These are phyloP conservation scores for Semotilus atromaculatus DNA, from an alignment of 2,797 vertebrate genomes.

Conservation along the genomic window DNA sequence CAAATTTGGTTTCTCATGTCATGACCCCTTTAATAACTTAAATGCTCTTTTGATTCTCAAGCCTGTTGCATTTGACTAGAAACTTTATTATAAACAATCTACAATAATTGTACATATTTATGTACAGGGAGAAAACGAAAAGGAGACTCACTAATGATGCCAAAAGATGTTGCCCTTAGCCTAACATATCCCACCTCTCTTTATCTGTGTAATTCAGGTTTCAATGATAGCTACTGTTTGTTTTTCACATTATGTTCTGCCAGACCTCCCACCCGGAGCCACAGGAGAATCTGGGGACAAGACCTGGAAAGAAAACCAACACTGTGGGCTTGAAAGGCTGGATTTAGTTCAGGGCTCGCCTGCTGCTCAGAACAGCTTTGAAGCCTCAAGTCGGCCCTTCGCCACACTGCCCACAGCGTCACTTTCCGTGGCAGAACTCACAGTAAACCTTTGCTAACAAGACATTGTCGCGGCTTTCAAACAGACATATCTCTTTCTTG, in stretches of 20 bases:
- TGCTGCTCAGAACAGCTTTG: conserved; percentile 67
- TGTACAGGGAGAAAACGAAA: not conserved
- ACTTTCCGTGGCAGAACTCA: conserved; percentile 60
- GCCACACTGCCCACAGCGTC: conserved; percentile 59
- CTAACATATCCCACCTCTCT: conserved; percentile 59
- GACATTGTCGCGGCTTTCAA: conserved; percentile 49
- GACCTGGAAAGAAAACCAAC: conserved; percentile 65
- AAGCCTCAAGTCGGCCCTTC: conserved; percentile 60
- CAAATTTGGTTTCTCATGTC: too few relatives aligned
- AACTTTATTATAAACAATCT: not conserved
- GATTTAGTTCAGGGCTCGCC: conserved; percentile 71
- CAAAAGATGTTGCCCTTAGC: conserved; percentile 51
- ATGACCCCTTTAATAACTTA: too few relatives aligned
- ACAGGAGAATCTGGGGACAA: conserved; percentile 57
- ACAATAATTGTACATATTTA: not conserved
- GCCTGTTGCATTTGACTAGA: not conserved
- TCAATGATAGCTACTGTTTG: conserved; percentile 51
- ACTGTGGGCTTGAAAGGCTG: conserved; percentile 67
- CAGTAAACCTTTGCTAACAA: conserved; percentile 56
- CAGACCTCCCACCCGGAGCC: conserved; percentile 56
- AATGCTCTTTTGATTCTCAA: not conserved
- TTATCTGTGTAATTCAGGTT: conserved; percentile 60
- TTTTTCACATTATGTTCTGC: conserved; percentile 36
- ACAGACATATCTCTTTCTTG: conserved; percentile 60
- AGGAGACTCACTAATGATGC: conserved; percentile 28